Conservation (phyloP, 2,113 vertebrate species). For the Trematocara variabile region DNA sequence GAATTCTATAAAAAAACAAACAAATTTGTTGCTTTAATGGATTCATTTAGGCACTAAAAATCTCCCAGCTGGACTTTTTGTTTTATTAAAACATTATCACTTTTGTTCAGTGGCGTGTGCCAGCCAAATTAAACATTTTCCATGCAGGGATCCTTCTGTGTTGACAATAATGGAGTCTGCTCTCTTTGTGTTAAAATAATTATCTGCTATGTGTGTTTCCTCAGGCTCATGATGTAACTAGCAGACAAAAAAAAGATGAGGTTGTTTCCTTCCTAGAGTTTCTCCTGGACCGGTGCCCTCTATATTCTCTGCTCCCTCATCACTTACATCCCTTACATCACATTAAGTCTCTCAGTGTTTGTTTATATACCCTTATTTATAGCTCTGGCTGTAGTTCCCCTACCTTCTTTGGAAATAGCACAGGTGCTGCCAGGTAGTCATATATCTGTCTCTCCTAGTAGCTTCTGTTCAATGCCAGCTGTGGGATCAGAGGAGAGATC, state of each 20-base stretch:
- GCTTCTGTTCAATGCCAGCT: background rate
- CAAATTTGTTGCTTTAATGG: background rate
- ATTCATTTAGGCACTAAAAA: background rate
- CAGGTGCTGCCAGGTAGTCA: background rate
- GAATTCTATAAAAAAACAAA: background rate
- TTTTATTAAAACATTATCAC: background rate
- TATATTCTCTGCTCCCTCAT: background rate
- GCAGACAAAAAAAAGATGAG: background rate
- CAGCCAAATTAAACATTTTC: conserved; percentile 3
- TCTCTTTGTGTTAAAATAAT: conserved; percentile 35
- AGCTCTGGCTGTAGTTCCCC: background rate
- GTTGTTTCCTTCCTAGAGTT: conserved; percentile 6
- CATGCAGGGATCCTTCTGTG: background rate
- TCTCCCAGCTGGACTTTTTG: background rate
- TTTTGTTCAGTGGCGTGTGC: background rate
- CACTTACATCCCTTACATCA: background rate
- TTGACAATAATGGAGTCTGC: conserved; percentile 3
- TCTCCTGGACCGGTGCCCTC: conserved; percentile 23
- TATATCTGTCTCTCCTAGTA: background rate
- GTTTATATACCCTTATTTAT: background rate
- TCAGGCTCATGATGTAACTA: background rate
- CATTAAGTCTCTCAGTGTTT: background rate
- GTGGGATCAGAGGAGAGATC: background rate
- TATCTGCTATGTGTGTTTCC: conserved; percentile 15
- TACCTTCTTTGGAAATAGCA: background rate